Evolutionary conservation across 92 coral and sea anemone species (phyloP).

Genomic region (Pocillopora grandis): DNA sequence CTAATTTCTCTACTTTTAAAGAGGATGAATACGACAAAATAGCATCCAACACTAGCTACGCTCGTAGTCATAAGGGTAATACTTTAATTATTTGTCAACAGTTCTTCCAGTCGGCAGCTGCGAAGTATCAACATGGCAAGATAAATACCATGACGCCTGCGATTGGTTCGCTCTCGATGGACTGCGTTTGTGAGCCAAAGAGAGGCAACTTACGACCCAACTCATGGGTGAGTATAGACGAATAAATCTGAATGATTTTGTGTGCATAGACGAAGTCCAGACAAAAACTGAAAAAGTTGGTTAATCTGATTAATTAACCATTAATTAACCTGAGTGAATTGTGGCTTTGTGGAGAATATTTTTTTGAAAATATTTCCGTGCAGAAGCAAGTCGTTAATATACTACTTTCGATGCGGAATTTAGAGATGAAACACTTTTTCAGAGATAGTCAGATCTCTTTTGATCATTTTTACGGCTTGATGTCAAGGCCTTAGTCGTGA

Average conservation of each 20-base stretch:
- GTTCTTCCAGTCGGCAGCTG: slow-evolving; percentile 75
- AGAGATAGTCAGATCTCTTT: no score
- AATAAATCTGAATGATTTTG: background rate
- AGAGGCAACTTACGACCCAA: slow-evolving; percentile 75
- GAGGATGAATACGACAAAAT: background rate
- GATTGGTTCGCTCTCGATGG: slow-evolving; percentile 35
- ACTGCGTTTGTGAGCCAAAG: slow-evolving; percentile 52
- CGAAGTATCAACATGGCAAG: slow-evolving; percentile 55
- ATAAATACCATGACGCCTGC: slow-evolving; percentile 18
- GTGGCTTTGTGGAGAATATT: no score
- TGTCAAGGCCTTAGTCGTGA: no score
- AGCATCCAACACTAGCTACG: background rate
- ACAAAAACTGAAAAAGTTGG: no score
- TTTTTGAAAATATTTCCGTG: no score
- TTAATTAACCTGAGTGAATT: no score
- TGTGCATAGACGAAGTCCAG: no score
- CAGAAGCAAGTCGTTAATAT: no score
- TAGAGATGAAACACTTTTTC: no score
- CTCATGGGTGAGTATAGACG: slow-evolving; percentile 80
- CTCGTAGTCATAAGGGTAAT: background rate
- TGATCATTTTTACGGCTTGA: no score
- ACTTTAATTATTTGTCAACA: slow-evolving; percentile 22
- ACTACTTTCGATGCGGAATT: no score
- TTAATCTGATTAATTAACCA: no score
- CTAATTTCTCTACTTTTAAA: background rate